Percentiles rank a stretch among this genome's conserved stretches.
Evolutionary conservation across 2,888 invertebrate genomes (phyloP).

Genomic region (Polydrusus pterygomalis): DNA sequence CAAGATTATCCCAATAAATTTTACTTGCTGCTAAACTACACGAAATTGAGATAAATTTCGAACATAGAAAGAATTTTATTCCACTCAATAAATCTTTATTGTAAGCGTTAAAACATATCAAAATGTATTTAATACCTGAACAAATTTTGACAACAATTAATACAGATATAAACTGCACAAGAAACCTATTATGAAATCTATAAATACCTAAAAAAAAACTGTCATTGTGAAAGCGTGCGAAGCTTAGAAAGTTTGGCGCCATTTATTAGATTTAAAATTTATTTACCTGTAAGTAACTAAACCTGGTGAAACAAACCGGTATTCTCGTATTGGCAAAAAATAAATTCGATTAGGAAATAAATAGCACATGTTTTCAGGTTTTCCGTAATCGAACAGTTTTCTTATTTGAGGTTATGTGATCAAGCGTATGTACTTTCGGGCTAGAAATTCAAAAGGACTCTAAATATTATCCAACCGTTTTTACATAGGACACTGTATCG

Average conservation of each 20-base stretch:
- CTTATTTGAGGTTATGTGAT: slow-evolving; percentile 64
- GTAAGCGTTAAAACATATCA: too few relatives aligned
- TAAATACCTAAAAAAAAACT: slow-evolving; percentile 3
- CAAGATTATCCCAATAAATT: too few relatives aligned
- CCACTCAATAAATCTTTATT: too few relatives aligned
- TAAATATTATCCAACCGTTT: slow-evolving; percentile 80
- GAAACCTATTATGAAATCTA: too few relatives aligned
- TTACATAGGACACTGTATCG: slow-evolving; percentile 91
- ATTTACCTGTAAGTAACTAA: slow-evolving; percentile 60
- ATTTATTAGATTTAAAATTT: slow-evolving; percentile 33
- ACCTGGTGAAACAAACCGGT: slow-evolving; percentile 55
- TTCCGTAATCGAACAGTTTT: slow-evolving; percentile 26
- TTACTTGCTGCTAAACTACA: too few relatives aligned
- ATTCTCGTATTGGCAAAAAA: slow-evolving; percentile 43
- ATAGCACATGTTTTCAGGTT: slow-evolving; percentile 33
- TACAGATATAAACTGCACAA: too few relatives aligned
- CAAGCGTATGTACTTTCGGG: slow-evolving; percentile 62
- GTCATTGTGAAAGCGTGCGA: not conserved
- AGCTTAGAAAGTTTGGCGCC: slow-evolving; percentile 33
- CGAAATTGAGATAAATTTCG: not conserved
- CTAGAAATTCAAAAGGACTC: slow-evolving; percentile 65
- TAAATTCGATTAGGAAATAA: slow-evolving; percentile 54
- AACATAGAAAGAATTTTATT: too few relatives aligned
- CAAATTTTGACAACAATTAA: too few relatives aligned
- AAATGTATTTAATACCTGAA: too few relatives aligned